Base-by-base conservation (phyloP, 1,140 invertebrate genomes). In the Condylostylus longicornis region DNA sequence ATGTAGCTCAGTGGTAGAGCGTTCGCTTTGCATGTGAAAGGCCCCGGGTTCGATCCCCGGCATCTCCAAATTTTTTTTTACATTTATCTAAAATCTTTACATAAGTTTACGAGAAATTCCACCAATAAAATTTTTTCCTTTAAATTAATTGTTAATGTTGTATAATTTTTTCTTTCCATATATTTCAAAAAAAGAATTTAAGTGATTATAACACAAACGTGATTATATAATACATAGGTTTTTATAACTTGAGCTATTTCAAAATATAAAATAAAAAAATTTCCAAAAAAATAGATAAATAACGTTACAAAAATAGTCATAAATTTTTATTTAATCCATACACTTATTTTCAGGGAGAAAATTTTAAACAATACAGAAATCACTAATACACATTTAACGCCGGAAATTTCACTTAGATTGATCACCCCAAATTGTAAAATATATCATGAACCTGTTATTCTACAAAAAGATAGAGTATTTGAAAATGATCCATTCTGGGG, bases 1-100 rank as follows among this genome's bases (percentile, higher is more conserved):
- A 71, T 76, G 72, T 76, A 76, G 72, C 74, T 75, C 74, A 76
- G 72, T 75, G 78, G 79, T 82, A 82, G 79, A 80, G 78, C 77
- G 78, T 78, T 79, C 77, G 79, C 78, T 83, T 82, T 79, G 78
- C 79, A 82, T 82, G 78, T 79, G 77, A 79, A 77, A 81, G 77
- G 78, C 74, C 78, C 76, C 72, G 75, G 76, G 75, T 79, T 79
- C 78, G 70, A 80, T 79, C 75, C 77, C 71, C 72, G 70, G 71
- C 69, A 74, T 72, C 71, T 74, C 72, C 72, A 74, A 55, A 21
- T 31, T 48, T 59, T 61, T 53, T 51, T 49, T 39, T 41, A n/a
- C n/a, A n/a, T n/a, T n/a, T n/a, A n/a, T n/a, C n/a, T n/a, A n/a
- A n/a, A n/a, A n/a, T n/a, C n/a, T n/a, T n/a, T n/a, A n/a, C n/a